A percentile compares a stretch with the other conserved stretches of the same genome.
Conservation (phyloP, 2,888 invertebrate genomes). For the Villa cingulata region DNA sequence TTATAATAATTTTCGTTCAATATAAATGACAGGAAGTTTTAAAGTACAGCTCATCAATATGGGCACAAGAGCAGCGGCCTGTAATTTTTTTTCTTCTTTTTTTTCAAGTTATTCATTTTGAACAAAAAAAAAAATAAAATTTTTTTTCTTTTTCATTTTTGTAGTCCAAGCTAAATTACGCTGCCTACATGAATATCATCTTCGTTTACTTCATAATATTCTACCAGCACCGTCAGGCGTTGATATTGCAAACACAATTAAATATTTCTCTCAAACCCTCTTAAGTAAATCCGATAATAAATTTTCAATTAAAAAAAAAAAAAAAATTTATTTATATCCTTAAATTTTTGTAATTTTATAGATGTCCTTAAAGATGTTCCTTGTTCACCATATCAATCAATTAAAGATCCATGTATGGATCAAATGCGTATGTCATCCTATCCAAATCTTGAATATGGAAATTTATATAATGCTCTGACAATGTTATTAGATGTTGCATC, state of each 20-base stretch:
- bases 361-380: conserved; percentile 96
- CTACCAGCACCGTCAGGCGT: conserved; percentile 86
- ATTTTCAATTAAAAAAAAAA: neutral
- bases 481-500: conserved; percentile 80
- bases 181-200: conserved; percentile 91
- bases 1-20: neutral
- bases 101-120: neutral
- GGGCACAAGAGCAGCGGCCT: conserved; percentile 88
- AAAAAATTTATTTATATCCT: too few relatives aligned
- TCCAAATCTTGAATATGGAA: conserved; percentile 94
- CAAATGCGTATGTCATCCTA: conserved; percentile 76
- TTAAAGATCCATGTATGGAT: conserved; percentile 77
- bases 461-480: conserved; percentile 78
- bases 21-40: conserved; percentile 51
- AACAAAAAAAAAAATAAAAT: neutral
- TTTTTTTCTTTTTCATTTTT: conserved; percentile 15
- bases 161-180: conserved; percentile 96
- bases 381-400: conserved; percentile 80
- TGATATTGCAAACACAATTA: conserved; percentile 94
- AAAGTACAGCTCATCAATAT: conserved; percentile 62
- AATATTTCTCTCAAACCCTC: conserved; percentile 94
- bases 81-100: conserved; percentile 45
- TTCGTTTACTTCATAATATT: conserved; percentile 78
- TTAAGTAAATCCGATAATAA: conserved; percentile 51
- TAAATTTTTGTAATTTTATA: too few relatives aligned